phyloP scores from a whole-genome alignment of 1,140 invertebrate species.

The Pachypsylla venusta region DNA sequence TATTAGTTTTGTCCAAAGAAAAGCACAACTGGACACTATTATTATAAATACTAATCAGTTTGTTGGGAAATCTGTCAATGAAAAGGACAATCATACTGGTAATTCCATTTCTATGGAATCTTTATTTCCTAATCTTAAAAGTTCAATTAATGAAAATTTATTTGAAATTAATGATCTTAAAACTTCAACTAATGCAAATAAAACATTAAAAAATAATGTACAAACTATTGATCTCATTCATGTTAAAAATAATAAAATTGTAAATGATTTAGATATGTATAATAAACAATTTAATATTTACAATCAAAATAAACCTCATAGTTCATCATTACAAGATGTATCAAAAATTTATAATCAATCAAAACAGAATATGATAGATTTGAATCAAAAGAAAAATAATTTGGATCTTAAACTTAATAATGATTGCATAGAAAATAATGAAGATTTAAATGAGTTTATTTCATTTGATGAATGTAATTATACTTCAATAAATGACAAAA shows the following conservation, averaged over 20 bases:
- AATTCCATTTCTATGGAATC: no score
- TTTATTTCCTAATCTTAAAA: no score
- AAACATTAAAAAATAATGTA: not conserved
- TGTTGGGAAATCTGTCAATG: no score
- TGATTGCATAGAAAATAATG: not conserved
- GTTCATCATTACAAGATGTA: not conserved
- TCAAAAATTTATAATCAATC: not conserved
- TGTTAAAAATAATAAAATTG: no score
- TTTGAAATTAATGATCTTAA: not conserved
- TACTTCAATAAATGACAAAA: no score
- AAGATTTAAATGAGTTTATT: not conserved
- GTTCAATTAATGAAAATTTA: not conserved
- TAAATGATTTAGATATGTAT: not conserved
- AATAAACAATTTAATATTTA: not conserved
- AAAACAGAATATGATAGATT: not conserved
- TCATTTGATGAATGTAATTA: no score
- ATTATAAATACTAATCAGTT: no score
- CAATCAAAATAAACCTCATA: not conserved
- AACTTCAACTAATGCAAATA: not conserved
- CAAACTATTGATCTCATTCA: no score
- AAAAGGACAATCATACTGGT: no score
- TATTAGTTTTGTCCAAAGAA: no score
- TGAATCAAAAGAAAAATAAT: not conserved
- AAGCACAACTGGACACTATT: no score
- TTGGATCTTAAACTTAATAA: not conserved